Evolutionary conservation across 2,888 invertebrate species (phyloP).

Genomic region (Cordilura impudica): DNA sequence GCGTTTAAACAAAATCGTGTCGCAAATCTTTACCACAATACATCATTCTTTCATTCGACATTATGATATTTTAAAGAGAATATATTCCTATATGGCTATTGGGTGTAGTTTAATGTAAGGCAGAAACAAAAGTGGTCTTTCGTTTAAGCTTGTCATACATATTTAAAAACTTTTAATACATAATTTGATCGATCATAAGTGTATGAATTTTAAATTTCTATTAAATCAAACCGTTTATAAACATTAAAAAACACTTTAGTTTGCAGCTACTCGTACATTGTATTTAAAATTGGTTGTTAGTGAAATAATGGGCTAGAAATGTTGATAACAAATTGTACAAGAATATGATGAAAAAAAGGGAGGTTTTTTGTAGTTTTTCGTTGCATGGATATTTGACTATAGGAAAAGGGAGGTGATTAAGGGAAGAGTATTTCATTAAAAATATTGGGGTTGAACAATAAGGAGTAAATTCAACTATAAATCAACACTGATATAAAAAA

Average conservation of each 20-base stretch:
- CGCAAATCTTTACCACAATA: constrained; percentile 45
- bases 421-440: too few species aligned
- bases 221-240: constrained; percentile 23
- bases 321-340: too few species aligned
- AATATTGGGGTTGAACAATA: too few species aligned
- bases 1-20: constrained; percentile 48
- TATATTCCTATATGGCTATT: constrained; percentile 17
- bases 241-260: constrained; percentile 27
- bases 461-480: too few species aligned
- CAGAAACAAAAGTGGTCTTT: background rate
- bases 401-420: too few species aligned
- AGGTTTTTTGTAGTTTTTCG: too few species aligned
- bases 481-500: too few species aligned
- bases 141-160: background rate
- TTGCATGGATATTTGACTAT: too few species aligned
- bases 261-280: too few species aligned
- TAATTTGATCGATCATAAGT: constrained; percentile 23
- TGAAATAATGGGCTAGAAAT: background rate
- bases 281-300: background rate
- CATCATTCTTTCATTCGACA: constrained; percentile 43
- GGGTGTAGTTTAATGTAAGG: background rate
- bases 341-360: too few species aligned
- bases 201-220: constrained; percentile 17
- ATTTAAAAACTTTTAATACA: constrained; percentile 3
- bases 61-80: constrained; percentile 26